phyloP scores from a whole-genome alignment of 2,113 vertebrate genomes.

The Myrmecophaga tridactyla region DNA sequence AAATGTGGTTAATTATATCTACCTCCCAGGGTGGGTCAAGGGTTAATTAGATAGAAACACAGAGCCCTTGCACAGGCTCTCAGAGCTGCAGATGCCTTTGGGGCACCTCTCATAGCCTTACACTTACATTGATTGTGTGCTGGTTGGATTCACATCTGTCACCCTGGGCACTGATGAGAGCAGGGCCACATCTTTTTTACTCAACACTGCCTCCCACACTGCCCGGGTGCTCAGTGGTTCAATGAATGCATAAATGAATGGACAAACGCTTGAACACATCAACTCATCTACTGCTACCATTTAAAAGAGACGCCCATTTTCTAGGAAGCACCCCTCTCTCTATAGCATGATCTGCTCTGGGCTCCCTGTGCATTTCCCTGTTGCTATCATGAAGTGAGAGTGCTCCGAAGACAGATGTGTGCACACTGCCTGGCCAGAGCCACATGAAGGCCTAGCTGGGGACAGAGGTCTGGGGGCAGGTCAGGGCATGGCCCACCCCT shows the following conservation, averaged over 20 bases:
- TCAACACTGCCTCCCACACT: fast-evolving
- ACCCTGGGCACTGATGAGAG: neutral
- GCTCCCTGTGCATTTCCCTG: neutral
- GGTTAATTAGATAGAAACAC: fast-evolving
- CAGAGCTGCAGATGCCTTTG: too few relatives aligned
- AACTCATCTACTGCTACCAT: fast-evolving
- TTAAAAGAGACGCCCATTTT: too few relatives aligned
- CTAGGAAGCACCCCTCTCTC: neutral
- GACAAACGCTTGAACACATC: fast-evolving
- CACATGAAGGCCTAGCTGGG: neutral
- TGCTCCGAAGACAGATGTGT: neutral
- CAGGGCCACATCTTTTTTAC: neutral
- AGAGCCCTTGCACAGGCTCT: too few relatives aligned
- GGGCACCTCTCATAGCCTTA: neutral
- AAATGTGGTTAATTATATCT: fast-evolving
- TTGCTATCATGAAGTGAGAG: neutral
- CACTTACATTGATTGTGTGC: neutral
- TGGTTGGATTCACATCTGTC: fast-evolving
- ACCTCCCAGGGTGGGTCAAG: neutral
- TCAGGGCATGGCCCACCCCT: neutral
- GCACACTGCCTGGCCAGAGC: neutral
- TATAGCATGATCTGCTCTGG: too few relatives aligned
- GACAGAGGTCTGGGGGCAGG: neutral
- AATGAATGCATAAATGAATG: fast-evolving
- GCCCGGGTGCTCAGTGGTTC: fast-evolving